Conservation (phyloP, 2,888 invertebrate genomes). For the Harpagoxenus sublaevis region DNA sequence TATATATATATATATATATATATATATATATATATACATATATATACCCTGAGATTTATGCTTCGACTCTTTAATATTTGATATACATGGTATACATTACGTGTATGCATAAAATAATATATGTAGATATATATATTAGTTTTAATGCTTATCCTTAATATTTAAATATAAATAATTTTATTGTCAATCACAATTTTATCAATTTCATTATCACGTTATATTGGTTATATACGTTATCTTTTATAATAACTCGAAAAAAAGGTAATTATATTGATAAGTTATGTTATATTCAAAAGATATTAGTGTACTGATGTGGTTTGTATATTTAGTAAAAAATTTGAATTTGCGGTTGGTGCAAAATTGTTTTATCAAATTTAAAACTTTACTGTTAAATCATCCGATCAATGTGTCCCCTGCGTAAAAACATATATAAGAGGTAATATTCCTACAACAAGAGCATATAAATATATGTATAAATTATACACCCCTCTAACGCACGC, state of each 20-base stretch:
- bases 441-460: background rate
- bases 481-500: background rate
- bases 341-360: background rate
- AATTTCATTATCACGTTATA: too few species aligned
- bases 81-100: background rate
- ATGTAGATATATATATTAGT: background rate
- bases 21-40: too few species aligned
- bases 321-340: background rate
- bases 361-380: background rate
- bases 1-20: too few species aligned
- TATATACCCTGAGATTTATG: background rate
- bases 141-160: background rate
- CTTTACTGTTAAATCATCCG: background rate
- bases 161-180: background rate
- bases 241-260: constrained; percentile 1
- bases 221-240: background rate
- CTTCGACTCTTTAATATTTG: background rate
- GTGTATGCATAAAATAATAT: background rate
- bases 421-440: background rate
- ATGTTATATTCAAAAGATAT: constrained; percentile 4
- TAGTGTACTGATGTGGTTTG: background rate
- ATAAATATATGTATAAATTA: constrained; percentile 5
- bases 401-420: background rate
- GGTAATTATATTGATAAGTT: background rate
- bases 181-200: background rate